Evolutionary conservation across 2,113 vertebrate species (phyloP).

Genomic region (Lycocorax pyrrhopterus): DNA sequence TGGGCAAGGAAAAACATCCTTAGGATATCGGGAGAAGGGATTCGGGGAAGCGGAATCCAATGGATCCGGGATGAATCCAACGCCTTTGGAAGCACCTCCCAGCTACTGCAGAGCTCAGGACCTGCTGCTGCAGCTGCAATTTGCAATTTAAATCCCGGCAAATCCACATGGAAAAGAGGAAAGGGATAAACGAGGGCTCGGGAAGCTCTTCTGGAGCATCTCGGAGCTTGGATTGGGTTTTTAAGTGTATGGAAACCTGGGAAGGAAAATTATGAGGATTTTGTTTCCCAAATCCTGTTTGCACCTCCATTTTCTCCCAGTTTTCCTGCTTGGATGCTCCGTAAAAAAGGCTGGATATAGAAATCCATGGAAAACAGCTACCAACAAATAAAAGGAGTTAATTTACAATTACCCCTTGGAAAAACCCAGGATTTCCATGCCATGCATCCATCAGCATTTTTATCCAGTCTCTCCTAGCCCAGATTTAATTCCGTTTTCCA

Average conservation of each 20-base stretch:
- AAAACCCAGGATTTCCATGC: not conserved
- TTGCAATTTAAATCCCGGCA: slow-evolving; percentile 38
- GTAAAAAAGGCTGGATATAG: not conserved
- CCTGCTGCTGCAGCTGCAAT: not conserved
- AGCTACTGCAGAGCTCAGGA: not conserved
- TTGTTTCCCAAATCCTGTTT: not conserved
- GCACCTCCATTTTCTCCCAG: not conserved
- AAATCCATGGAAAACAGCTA: not conserved
- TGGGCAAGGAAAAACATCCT: not conserved
- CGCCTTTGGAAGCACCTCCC: not conserved
- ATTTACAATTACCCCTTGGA: not conserved
- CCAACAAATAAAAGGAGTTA: accelerated
- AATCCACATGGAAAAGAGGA: not conserved
- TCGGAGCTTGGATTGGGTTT: not conserved
- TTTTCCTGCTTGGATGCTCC: not conserved
- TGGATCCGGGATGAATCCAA: not conserved
- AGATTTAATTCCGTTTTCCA: not conserved
- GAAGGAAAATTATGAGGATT: not conserved
- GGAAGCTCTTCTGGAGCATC: not conserved
- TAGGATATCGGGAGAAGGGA: not conserved
- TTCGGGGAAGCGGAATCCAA: not conserved
- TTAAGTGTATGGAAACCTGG: not conserved
- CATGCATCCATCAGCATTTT: not conserved
- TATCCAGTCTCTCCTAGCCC: not conserved
- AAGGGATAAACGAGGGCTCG: not conserved